phyloP scores from a whole-genome alignment of 2,797 vertebrate genomes.

The Selene dorsalis region DNA sequence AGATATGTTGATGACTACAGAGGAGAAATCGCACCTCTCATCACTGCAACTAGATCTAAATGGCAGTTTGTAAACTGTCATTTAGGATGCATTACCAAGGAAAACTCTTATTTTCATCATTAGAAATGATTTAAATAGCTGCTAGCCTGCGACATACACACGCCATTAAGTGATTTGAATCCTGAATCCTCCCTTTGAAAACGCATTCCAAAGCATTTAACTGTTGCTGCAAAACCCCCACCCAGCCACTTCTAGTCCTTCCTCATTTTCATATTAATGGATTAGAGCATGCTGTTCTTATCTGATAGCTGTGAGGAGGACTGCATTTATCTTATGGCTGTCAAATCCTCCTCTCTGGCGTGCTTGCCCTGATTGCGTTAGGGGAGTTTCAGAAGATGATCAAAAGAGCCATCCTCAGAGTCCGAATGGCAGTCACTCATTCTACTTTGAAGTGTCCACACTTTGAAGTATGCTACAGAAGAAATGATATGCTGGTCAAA shows the following conservation, averaged over 20 bases:
- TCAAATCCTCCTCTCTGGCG: conserved; percentile 78
- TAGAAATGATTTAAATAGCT: conserved; percentile 35
- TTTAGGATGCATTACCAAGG: conserved; percentile 40
- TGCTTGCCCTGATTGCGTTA: conserved; percentile 76
- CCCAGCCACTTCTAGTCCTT: conserved; percentile 58
- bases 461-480: conserved; percentile 79
- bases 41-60: not conserved
- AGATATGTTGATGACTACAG: conserved; percentile 17
- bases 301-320: conserved; percentile 83
- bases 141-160: conserved; percentile 32
- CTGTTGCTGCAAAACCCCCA: conserved; percentile 63
- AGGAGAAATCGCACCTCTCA: not conserved
- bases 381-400: conserved; percentile 80
- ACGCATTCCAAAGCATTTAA: conserved; percentile 63
- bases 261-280: conserved; percentile 84
- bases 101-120: conserved; percentile 46
- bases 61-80: conserved; percentile 32
- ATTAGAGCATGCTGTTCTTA: conserved; percentile 80
- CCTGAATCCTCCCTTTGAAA: conserved; percentile 60
- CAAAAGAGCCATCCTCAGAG: conserved; percentile 81
- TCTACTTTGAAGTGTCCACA: conserved; percentile 81
- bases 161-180: conserved; percentile 64
- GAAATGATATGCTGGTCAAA: conserved; percentile 81
- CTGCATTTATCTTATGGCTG: conserved; percentile 84
- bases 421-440: conserved; percentile 81